phyloP scores from a whole-genome alignment of 1,140 invertebrate genomes.

The Pseudachorutes palmiensis region DNA sequence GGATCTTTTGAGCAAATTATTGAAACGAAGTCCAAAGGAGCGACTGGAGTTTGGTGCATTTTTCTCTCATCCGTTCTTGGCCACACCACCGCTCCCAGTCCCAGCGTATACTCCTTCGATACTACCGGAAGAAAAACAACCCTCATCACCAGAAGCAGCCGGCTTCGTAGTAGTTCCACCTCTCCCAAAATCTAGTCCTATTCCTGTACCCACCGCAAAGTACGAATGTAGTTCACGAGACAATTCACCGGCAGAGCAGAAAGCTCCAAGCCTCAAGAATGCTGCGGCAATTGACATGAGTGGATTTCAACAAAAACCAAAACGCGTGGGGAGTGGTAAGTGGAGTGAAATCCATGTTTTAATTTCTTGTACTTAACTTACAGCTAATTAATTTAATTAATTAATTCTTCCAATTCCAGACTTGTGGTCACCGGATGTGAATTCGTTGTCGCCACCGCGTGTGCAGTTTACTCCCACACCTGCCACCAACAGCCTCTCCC shows the following conservation, averaged over 20 bases:
- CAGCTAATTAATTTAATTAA: too few species aligned
- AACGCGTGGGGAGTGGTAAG: not conserved
- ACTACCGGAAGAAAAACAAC: constrained; percentile 29
- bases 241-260: constrained; percentile 29
- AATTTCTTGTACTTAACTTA: too few species aligned
- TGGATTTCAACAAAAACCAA: constrained; percentile 16
- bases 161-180: constrained; percentile 72
- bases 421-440: constrained; percentile 57
- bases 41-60: constrained; percentile 92
- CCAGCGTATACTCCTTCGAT: constrained; percentile 26
- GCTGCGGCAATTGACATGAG: not conserved
- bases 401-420: not conserved
- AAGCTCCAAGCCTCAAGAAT: not conserved
- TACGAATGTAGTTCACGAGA: constrained; percentile 31
- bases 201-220: constrained; percentile 36
- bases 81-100: constrained; percentile 17
- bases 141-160: constrained; percentile 35
- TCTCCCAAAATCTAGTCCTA: constrained; percentile 38
- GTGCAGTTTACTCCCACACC: constrained; percentile 45
- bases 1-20: constrained; percentile 72
- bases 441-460: constrained; percentile 78
- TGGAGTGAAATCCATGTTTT: too few species aligned
- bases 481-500: constrained; percentile 24
- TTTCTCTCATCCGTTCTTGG: constrained; percentile 82
- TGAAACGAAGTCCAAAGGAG: constrained; percentile 87